phyloP scores from a whole-genome alignment of 2,888 invertebrate species.

The Disparrhopalites patrizii region DNA sequence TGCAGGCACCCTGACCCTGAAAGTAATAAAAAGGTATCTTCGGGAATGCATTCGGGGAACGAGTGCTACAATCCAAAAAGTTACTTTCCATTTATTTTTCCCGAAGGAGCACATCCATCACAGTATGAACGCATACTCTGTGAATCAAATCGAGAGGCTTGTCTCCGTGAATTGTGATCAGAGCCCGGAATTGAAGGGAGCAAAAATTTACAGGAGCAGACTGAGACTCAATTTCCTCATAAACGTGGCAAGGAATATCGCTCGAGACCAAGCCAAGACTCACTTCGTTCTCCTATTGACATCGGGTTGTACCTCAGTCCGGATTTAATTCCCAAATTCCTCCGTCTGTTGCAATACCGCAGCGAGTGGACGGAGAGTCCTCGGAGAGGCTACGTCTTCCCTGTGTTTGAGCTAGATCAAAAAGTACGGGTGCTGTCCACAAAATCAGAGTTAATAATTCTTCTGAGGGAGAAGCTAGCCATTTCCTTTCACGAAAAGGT shows the following conservation, averaged over 20 bases:
- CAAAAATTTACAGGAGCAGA: slow-evolving; percentile 59
- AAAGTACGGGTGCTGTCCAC: slow-evolving; percentile 61
- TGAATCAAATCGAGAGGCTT: slow-evolving; percentile 49
- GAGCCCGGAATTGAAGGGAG: slow-evolving; percentile 60
- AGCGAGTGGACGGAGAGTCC: slow-evolving; percentile 54
- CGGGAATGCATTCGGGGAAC: slow-evolving; percentile 65
- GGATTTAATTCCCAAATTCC: slow-evolving; percentile 71
- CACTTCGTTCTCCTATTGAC: slow-evolving; percentile 78
- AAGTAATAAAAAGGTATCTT: slow-evolving; percentile 75
- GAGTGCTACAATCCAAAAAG: slow-evolving; percentile 68
- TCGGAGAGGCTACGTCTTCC: slow-evolving; percentile 70
- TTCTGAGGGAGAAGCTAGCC: slow-evolving; percentile 72
- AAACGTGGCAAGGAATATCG: slow-evolving; percentile 83
- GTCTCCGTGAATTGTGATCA: not conserved
- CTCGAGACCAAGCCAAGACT: slow-evolving; percentile 75
- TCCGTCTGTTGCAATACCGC: slow-evolving; percentile 81
- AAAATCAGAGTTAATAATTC: slow-evolving; percentile 65
- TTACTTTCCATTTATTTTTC: slow-evolving; percentile 87
- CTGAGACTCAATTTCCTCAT: slow-evolving; percentile 59
- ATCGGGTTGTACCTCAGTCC: slow-evolving; percentile 88
- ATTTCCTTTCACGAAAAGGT: slow-evolving; percentile 88
- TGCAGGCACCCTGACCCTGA: slow-evolving; percentile 67
- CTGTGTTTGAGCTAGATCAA: slow-evolving; percentile 80
- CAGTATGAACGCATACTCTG: slow-evolving; percentile 15
- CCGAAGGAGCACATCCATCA: slow-evolving; percentile 78